Evolutionary conservation across 2,113 vertebrate species (phyloP).

Genomic region (Clarias gariepinus): DNA sequence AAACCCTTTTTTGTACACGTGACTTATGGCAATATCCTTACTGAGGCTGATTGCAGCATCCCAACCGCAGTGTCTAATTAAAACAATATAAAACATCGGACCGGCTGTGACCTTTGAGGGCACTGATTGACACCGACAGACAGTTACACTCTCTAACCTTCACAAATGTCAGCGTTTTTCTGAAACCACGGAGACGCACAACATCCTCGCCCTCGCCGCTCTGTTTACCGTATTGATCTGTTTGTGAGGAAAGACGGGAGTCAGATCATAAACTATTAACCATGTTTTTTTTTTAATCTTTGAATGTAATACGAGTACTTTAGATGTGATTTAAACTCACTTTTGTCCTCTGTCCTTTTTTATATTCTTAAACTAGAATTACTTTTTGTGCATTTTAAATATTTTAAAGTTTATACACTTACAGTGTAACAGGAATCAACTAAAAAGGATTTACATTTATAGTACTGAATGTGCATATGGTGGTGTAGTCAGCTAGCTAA

Average conservation of each 20-base stretch:
- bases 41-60: not conserved
- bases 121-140: conserved; percentile 75
- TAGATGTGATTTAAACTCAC: not conserved
- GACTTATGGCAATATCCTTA: not conserved
- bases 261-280: conserved; percentile 73
- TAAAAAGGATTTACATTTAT: not conserved
- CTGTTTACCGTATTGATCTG: conserved; percentile 73
- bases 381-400: not conserved
- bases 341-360: not conserved
- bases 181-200: conserved; percentile 56
- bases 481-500: not conserved
- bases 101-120: conserved; percentile 74
- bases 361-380: not conserved
- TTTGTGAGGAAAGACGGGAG: conserved; percentile 66
- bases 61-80: conserved; percentile 69
- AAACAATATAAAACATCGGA: conserved; percentile 68
- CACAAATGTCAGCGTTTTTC: conserved; percentile 75
- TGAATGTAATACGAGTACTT: conserved; percentile 61
- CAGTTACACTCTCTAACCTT: conserved; percentile 81
- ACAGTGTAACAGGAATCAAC: not conserved
- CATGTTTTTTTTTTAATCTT: conserved; percentile 66
- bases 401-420: not conserved
- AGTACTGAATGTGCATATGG: not conserved
- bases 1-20: not conserved
- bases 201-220: conserved; percentile 31